These are phyloP conservation scores for Globicephala melas DNA, from an alignment of 2,113 vertebrate species.

Conservation along the genomic window DNA sequence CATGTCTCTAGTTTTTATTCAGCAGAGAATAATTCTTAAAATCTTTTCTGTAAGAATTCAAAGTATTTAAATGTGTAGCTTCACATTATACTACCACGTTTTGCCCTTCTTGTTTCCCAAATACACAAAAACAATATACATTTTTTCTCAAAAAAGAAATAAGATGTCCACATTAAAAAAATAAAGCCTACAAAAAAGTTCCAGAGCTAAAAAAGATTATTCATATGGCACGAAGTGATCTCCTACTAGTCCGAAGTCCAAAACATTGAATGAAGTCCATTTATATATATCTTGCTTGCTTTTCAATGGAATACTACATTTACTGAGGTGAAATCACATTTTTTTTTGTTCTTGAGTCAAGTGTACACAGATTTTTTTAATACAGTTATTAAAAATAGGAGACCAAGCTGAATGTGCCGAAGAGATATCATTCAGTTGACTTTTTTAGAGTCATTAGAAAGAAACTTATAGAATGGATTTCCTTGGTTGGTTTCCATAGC, in stretches of 20 bases:
- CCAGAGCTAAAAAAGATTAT: constrained; percentile 85
- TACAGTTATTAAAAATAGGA: constrained; percentile 83
- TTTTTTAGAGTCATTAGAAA: neutral
- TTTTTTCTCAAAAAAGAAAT: constrained; percentile 84
- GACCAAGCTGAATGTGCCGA: constrained; percentile 79
- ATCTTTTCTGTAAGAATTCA: constrained; percentile 82
- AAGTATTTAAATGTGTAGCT: constrained; percentile 83
- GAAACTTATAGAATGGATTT: constrained; percentile 83
- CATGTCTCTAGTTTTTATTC: constrained; percentile 55
- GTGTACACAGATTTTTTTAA: constrained; percentile 79
- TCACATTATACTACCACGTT: constrained; percentile 85
- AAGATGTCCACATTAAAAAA: constrained; percentile 90
- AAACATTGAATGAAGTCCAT: constrained; percentile 78
- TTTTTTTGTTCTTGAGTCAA: constrained; percentile 81
- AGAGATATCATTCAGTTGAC: constrained; percentile 75
- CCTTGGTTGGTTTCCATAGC: constrained; percentile 94
- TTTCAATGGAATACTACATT: constrained; percentile 79
- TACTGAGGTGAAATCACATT: constrained; percentile 81
- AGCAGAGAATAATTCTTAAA: constrained; percentile 73
- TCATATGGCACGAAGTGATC: constrained; percentile 85
- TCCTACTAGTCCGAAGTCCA: constrained; percentile 83
- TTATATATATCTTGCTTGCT: constrained; percentile 75
- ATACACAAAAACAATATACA: constrained; percentile 85
- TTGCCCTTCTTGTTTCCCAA: constrained; percentile 83
- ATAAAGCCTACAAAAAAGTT: constrained; percentile 90